Percentiles rank a stretch among this genome's conserved stretches.
Conservation (phyloP, 1,140 invertebrate species). For the Drosophila teissieri region DNA sequence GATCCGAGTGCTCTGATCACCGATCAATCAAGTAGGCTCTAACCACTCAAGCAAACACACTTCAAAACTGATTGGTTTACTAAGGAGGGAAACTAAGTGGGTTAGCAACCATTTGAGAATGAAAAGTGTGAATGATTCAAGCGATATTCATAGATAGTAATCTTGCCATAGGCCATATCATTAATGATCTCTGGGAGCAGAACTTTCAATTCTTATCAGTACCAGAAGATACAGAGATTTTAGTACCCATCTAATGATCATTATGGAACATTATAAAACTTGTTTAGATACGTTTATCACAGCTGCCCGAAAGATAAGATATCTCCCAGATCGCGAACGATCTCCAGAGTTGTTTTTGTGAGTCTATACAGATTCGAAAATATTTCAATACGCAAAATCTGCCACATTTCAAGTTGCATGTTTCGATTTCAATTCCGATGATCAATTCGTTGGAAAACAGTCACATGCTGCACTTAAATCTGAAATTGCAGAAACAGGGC, state of each 20-base stretch:
- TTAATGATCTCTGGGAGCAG: not conserved
- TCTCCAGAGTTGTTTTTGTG: not conserved
- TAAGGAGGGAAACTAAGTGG: slow-evolving; percentile 9
- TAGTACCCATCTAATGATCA: slow-evolving; percentile 33
- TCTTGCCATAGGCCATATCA: not conserved
- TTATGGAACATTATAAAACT: slow-evolving; percentile 22
- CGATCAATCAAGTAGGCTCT: slow-evolving; percentile 28
- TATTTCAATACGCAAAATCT: not conserved
- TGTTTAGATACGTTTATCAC: slow-evolving; percentile 26
- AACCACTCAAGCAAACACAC: slow-evolving; percentile 36
- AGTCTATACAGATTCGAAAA: not conserved
- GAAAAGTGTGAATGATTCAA: slow-evolving; percentile 3
- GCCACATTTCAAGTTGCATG: not conserved
- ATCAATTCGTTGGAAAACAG: not conserved
- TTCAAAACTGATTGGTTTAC: slow-evolving; percentile 33
- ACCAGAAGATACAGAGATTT: slow-evolving; percentile 9
- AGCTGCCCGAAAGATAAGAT: slow-evolving; percentile 17
- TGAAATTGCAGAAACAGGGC: slow-evolving; percentile 1
- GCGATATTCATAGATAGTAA: not conserved
- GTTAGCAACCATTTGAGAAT: not conserved
- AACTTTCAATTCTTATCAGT: slow-evolving; percentile 12
- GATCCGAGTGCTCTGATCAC: slow-evolving; percentile 26
- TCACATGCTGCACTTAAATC: slow-evolving; percentile 16
- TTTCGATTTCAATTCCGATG: not conserved
- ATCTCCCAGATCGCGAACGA: slow-evolving; percentile 5